A percentile compares a stretch with the other conserved stretches of the same genome.
These are phyloP conservation scores for Emydura subglobosa DNA, from an alignment of 2,113 vertebrate species.

Conservation along the genomic window DNA sequence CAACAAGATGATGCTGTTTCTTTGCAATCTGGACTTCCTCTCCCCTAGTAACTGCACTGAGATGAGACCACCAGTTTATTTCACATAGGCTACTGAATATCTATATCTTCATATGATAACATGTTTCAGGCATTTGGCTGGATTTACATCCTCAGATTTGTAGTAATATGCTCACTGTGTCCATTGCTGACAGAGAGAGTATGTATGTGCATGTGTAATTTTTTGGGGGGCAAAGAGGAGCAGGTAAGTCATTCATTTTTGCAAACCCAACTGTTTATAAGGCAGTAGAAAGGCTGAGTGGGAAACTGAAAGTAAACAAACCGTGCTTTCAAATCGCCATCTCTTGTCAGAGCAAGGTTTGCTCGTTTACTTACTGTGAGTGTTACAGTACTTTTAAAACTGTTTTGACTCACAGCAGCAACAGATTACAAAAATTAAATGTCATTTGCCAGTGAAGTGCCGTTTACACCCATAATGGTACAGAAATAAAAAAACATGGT, in stretches of 20 bases:
- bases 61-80: neutral
- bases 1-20: neutral
- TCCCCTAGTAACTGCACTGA: neutral
- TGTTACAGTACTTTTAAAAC: neutral
- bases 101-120: neutral
- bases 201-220: neutral
- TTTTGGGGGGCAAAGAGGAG: neutral
- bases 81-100: neutral
- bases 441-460: neutral
- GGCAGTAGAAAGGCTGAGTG: neutral
- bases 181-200: neutral
- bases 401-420: neutral
- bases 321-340: slow-evolving; percentile 24
- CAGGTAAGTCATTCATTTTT: neutral
- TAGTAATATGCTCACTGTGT: no score
- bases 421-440: slow-evolving; percentile 6
- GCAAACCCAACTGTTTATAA: neutral
- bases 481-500: neutral
- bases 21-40: neutral
- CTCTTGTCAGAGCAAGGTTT: neutral
- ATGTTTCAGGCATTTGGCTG: neutral
- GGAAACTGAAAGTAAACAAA: slow-evolving; percentile 47
- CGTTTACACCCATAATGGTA: neutral
- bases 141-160: neutral
- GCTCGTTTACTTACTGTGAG: slow-evolving; percentile 43